Percentiles rank a stretch among this genome's conserved stretches.
Conservation (phyloP, 2,797 vertebrate genomes). For the Pagetopsis macropterus region DNA sequence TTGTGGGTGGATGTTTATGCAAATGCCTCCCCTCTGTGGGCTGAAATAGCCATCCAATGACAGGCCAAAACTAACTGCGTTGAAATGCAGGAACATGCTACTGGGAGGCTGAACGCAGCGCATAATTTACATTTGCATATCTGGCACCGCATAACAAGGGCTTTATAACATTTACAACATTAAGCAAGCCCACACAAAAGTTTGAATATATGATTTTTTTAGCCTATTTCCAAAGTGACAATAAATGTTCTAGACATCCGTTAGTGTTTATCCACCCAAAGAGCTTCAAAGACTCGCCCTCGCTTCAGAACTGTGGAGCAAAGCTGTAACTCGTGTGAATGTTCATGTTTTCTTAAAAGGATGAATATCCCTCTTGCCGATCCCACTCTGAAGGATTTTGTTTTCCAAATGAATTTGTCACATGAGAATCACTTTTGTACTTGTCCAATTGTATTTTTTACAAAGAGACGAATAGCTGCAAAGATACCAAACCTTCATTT, state of each 20-base stretch:
- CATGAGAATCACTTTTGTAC: constrained; percentile 51
- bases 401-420: constrained; percentile 58
- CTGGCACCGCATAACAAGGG: constrained; percentile 49
- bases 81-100: constrained; percentile 70
- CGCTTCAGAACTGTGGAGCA: constrained; percentile 38
- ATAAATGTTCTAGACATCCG: constrained; percentile 47
- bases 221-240: constrained; percentile 19
- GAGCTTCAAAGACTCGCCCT: constrained; percentile 48
- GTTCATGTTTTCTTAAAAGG: constrained; percentile 51
- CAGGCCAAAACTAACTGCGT: constrained; percentile 77
- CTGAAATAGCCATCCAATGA: constrained; percentile 80
- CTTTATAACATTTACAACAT: constrained; percentile 51
- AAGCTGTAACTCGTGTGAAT: constrained; percentile 47
- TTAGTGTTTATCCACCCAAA: constrained; percentile 54
- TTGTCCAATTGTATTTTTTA: constrained; percentile 34
- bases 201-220: constrained; percentile 34
- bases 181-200: constrained; percentile 54
- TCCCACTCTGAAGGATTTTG: constrained; percentile 37
- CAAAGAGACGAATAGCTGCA: constrained; percentile 31
- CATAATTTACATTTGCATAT: constrained; percentile 71
- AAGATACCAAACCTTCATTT: constrained; percentile 45
- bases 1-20: constrained; percentile 84
- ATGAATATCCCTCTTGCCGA: constrained; percentile 40
- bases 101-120: constrained; percentile 62
- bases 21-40: constrained; percentile 79